Evolutionary conservation across 2,113 vertebrate species (phyloP).

Genomic region (Lynx canadensis): DNA sequence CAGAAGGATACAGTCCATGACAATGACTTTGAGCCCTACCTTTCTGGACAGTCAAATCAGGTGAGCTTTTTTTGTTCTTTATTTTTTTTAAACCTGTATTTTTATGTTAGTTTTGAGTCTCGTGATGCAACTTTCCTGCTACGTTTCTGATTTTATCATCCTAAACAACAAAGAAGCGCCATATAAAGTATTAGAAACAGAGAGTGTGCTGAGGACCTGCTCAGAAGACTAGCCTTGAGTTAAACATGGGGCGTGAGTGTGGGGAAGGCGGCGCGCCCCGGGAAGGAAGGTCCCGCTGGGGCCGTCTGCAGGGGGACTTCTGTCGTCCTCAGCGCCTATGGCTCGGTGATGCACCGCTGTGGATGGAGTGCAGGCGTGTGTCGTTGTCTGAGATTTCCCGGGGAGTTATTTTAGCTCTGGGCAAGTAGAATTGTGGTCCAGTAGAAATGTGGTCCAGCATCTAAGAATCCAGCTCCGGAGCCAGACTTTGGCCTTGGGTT

Average conservation of each 20-base stretch:
- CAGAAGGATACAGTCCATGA: conserved; percentile 96
- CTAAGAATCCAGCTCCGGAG: neutral
- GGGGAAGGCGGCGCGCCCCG: neutral
- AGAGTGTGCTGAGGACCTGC: no score
- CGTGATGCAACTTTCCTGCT: neutral
- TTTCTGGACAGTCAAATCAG: conserved; percentile 96
- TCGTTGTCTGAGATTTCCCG: neutral
- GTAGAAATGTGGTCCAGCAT: no score
- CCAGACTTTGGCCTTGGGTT: neutral
- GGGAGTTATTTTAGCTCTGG: neutral
- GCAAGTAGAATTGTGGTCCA: neutral
- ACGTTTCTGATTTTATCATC: neutral
- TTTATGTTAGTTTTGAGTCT: neutral
- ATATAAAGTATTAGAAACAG: neutral
- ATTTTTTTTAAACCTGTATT: neutral
- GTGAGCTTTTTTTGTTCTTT: conserved; percentile 84
- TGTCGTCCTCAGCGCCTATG: neutral
- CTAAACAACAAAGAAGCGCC: neutral
- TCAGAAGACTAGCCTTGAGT: neutral
- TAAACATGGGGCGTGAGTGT: accelerated
- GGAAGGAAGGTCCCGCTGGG: accelerated
- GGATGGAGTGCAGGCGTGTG: accelerated
- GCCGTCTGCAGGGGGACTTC: neutral
- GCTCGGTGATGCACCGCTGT: accelerated
- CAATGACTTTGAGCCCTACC: conserved; percentile 97